Evolutionary conservation across 2,888 invertebrate species (phyloP), one percentile per base, ranked within the genome.

Genomic region (Chrysotoxum bicinctum): DNA sequence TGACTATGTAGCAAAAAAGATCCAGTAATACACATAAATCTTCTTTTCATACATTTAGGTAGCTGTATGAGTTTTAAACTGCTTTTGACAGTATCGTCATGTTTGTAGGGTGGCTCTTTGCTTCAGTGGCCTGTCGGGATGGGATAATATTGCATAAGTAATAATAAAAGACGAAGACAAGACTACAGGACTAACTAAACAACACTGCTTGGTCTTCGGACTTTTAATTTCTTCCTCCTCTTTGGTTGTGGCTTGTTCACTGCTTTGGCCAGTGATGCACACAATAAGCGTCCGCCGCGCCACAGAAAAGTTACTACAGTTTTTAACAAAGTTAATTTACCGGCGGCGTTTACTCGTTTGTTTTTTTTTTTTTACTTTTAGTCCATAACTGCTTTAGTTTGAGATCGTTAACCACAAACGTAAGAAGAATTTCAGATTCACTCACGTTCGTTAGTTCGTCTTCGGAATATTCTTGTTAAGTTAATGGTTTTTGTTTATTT

Each of bases 381-480:
- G 70, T 58, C 70, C 50, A 9, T 58, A 70, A 69, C 64, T 70
- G 80, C 52, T 37, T 81, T 72, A 81, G 81, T 81, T 81, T 56
- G 43, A 81, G 76, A 76, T 81, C 66, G 81, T 81, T 81, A 81
- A 70, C 81, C 76, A 76, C 58, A 58, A 70, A 70, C 35, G 45
- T 72, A 70, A 76, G 70, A 72, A 50, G 70, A 69, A 56, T 48
- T 75, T 35, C 14, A 7, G 1, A 37, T 35, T 14, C 8, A 37
- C 8, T 58, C 14, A 14, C 14, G 37, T 10, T 52, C 16, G n/a
- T 54, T 12, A 6, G 6, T n/a, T 14, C 40, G n/a, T 37, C 14
- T 37, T 6, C 14, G 14, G 30, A 32, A 14, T 19, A 43, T 69
- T 45, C 60, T 21, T 50, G 35, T 52, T 32, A 26, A 40, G 14